Percentiles rank a stretch among this genome's conserved stretches.
Evolutionary conservation across 1,140 invertebrate genomes (phyloP).

Genomic region (Papilio glaucus): DNA sequence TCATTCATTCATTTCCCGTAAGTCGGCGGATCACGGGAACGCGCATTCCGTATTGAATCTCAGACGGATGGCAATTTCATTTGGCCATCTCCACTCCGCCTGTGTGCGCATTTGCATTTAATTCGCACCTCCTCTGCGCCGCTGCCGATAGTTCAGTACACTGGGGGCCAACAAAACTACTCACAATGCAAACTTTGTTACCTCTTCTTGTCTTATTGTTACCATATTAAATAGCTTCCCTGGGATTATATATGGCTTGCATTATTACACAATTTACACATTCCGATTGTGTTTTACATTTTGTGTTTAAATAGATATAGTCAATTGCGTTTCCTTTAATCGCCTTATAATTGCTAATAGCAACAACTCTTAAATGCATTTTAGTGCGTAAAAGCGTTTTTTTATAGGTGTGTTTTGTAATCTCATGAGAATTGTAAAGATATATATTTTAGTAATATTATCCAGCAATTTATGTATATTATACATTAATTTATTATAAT

Average conservation of each 20-base stretch:
- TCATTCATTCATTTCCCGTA: conserved; percentile 8
- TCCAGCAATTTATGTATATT: no score
- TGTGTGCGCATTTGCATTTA: conserved; percentile 22
- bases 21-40: conserved; percentile 10
- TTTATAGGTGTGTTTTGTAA: no score
- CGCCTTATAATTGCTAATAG: no score
- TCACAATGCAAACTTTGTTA: conserved; percentile 18
- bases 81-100: not conserved
- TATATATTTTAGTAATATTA: no score
- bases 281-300: no score
- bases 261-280: not conserved
- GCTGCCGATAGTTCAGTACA: not conserved
- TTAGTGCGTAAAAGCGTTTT: no score
- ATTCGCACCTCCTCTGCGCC: conserved; percentile 20
- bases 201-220: conserved; percentile 7
- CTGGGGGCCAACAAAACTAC: conserved; percentile 8
- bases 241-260: not conserved
- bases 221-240: not conserved
- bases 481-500: no score
- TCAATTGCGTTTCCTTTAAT: not conserved
- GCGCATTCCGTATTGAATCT: conserved; percentile 27
- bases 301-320: no score
- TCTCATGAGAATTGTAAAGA: no score
- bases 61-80: conserved; percentile 28
- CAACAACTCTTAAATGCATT: no score